Base-by-base conservation (phyloP, 2,888 invertebrate genomes). In the Philhelius pedissequus region DNA sequence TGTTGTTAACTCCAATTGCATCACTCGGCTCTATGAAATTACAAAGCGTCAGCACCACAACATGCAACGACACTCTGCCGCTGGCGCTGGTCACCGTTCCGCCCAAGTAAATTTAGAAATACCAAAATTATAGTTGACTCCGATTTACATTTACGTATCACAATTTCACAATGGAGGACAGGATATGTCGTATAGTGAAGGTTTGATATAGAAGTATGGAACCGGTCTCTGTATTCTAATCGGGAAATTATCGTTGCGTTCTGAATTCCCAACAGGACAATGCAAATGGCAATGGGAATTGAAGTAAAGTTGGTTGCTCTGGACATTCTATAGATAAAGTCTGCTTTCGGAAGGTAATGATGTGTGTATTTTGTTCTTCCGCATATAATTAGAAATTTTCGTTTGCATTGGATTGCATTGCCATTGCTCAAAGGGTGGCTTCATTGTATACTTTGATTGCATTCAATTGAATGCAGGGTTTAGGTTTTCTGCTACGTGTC, bases 361-460 rank as follows among this genome's bases (percentile, higher is more conserved):
- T 70, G 56, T 71, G 68, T 82, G 68, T 48, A 54, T 54, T 62
- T 40, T 80, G 80, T 71, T 71, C 75, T 66, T 79, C 80, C 75
- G 80, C 76, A 84, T 84, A 84, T 84, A 80, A 84, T 84, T 76
- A 76, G 80, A 71, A 84, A 84, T 80, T 75, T 69, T 58, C 71
- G 80, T 76, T 84, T 71, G 48, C 76, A 62, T 75, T 70, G 75
- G n/a, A n/a, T n/a, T n/a, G n/a, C n/a, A n/a, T n/a, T n/a, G n/a
- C n/a, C 76, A 68, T 73, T 68, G 75, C 75, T 60, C 68, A 62
- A 84, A 80, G 76, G 78, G 68, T 70, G 68, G 78, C 69, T 82
- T 83, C 69, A 74, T 78, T 64, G 78, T 83, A 30, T 64, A 60
- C 58, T 66, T 74, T 79, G 83, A 83, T 83, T 83, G 74, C 54